Base-by-base conservation (phyloP, 2,113 vertebrate genomes). In the Hyaena hyaena region DNA sequence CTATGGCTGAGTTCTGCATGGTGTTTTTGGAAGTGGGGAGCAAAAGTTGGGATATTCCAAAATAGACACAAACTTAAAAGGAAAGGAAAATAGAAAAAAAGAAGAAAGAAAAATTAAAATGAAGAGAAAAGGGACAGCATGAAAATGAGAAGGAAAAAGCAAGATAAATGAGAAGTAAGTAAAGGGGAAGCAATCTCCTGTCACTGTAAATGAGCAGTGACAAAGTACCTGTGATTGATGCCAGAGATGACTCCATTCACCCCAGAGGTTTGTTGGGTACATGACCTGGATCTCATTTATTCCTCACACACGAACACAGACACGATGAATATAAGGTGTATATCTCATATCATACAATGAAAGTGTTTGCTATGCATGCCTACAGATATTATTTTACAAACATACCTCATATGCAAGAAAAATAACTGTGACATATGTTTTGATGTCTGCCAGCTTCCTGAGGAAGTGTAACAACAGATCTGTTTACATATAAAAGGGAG, bases 111-210 rank as follows among this genome's bases (percentile, higher is more conserved):
- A 73, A 66, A 65, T 73, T 68, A 58, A 86, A 73, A 74, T 35
- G 28, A 39, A 43, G 31, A 69, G 9, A 83, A 87, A 28, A 88
- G 1, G 14, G 10, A 80, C 19, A 96, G 2, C 35, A 28, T 8
- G 35, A 43, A 88, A 53, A 79, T 35, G 39, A 94, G 79, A 66
- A 77, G 43, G n/a, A 93, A 95, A 15, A 17, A 6, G 43, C 35
- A 43, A 45, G 73, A 85, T 4, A 61, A 86, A n/a, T n/a, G 17
- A 39, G 73, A 93, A 80, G 12, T 68, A 68, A 58, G 4, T n/a
- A 66, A 81, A 55, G 33, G 4, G 3, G 31, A 61, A 73, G 66
- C 11, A 58, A 43, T 5, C 21, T 5, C 31, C 4, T 39, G 19
- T 61, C 69, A 91, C 3, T n/a, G 19, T 61, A 74, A 91, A 39